These are phyloP conservation scores for Rousettus leschenaultii DNA, from an alignment of 2,113 vertebrate genomes.

Conservation along the genomic window DNA sequence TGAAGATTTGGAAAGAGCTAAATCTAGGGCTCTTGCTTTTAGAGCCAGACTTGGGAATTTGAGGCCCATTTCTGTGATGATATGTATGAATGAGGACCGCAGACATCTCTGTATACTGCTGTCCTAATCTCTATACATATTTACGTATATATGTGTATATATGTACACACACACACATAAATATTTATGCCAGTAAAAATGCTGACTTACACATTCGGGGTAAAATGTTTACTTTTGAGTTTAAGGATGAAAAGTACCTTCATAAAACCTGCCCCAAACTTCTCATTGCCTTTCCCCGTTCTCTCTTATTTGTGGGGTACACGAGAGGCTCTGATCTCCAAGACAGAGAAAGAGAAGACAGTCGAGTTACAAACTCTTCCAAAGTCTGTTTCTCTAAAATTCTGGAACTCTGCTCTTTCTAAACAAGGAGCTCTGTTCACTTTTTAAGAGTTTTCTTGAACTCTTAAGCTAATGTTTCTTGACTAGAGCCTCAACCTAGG, in stretches of 20 bases:
- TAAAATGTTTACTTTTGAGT: not conserved
- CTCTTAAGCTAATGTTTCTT: not conserved
- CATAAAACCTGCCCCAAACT: not conserved
- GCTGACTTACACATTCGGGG: not conserved
- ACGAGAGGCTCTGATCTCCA: not conserved
- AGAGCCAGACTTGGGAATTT: not conserved
- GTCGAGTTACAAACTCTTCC: too few species aligned
- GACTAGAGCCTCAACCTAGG: not conserved
- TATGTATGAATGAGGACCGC: not conserved
- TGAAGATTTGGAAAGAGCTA: not conserved
- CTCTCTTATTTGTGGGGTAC: not conserved
- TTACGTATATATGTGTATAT: too few species aligned
- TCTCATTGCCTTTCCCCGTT: not conserved
- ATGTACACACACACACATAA: too few species aligned
- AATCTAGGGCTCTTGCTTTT: not conserved
- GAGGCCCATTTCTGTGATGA: not conserved
- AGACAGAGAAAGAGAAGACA: not conserved
- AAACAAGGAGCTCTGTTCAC: not conserved
- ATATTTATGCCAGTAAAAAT: not conserved
- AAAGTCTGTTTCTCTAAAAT: not conserved
- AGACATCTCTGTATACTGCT: not conserved
- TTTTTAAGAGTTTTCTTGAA: not conserved
- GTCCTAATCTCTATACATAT: not conserved
- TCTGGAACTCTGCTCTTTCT: not conserved
- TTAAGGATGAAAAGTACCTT: not conserved